Evolutionary conservation across 1,140 invertebrate species (phyloP).

Genomic region (Chionoecetes opilio): DNA sequence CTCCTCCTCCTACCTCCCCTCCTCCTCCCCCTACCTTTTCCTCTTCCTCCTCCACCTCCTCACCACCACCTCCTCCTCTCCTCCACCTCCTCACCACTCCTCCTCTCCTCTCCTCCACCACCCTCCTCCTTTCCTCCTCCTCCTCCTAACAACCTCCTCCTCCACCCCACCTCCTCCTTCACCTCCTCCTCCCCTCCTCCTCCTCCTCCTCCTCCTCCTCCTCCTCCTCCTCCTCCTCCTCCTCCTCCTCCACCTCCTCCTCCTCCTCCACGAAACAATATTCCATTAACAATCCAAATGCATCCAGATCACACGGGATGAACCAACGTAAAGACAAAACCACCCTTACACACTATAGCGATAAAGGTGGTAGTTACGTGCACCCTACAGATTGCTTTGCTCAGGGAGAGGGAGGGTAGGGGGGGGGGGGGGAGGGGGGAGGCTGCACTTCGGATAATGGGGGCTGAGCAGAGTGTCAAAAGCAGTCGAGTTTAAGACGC

Average conservation of each 20-base stretch:
- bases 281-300: conserved; percentile 77
- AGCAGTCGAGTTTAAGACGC: conserved; percentile 60
- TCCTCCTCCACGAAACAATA: conserved; percentile 68
- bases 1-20: too few species aligned
- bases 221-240: too few species aligned
- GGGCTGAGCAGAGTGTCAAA: conserved; percentile 70
- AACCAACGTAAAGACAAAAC: neutral
- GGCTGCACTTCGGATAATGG: conserved; percentile 76
- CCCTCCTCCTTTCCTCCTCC: too few species aligned
- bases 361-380: conserved; percentile 21
- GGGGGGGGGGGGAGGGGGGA: neutral
- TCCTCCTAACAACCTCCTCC: too few species aligned
- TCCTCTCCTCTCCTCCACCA: too few species aligned
- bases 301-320: conserved; percentile 62
- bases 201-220: too few species aligned
- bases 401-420: neutral
- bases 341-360: neutral
- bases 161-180: too few species aligned
- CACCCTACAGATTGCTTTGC: neutral
- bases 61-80: too few species aligned
- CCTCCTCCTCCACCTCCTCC: neutral
- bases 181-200: too few species aligned
- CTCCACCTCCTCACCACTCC: too few species aligned
- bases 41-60: too few species aligned
- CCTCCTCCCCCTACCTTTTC: too few species aligned